Base-by-base conservation (phyloP, 2,797 vertebrate species). In the Acridotheres tristis region DNA sequence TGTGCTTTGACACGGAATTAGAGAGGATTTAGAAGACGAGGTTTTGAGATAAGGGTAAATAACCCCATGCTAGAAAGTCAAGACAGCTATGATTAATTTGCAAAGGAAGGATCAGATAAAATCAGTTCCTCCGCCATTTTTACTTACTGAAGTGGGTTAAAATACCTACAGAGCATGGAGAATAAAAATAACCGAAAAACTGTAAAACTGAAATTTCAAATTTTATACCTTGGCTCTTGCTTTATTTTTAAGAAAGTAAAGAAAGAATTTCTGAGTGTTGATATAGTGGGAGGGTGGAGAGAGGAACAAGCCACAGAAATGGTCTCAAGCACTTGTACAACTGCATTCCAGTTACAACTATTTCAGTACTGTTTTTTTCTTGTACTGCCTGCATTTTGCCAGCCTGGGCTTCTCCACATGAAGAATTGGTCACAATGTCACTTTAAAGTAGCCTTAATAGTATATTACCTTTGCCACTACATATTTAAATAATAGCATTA, bases 191-290 rank as follows among this genome's bases (percentile, higher is more conserved):
- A 43, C 29, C 40, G 29, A 69, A 89, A 93, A 88, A 42, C 34
- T 53, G 30, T 27, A 73, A 69, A 91, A 75, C 7, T 12, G 26
- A 50, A 67, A 74, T 67, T 73, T 55, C 26, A 38, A 10, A 53
- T 76, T 61, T 42, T 81, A 75, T 54, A 84, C n/a, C 25, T 83
- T 6, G 3, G 38, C 34, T 48, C 10, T 72, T 72, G n/a, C 47
- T 77, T 78, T 71, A 34, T 45, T 88, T 94, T 73, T 59, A 92
- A 85, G 75, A 55, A 71, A 38, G 21, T 30, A 69, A 95, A 87
- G 71, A 71, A 89, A 72, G 38, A 27, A 38, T 87, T 83, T 67
- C 22, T 89, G 15, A 74, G 8, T 10, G 0, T 36, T 75, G 50
- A 79, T 81, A 50, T 7, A 54, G 45, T 34, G 14, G 50, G 45